Conservation (phyloP, 2,797 vertebrate species). For the Calcarius lapponicus region DNA sequence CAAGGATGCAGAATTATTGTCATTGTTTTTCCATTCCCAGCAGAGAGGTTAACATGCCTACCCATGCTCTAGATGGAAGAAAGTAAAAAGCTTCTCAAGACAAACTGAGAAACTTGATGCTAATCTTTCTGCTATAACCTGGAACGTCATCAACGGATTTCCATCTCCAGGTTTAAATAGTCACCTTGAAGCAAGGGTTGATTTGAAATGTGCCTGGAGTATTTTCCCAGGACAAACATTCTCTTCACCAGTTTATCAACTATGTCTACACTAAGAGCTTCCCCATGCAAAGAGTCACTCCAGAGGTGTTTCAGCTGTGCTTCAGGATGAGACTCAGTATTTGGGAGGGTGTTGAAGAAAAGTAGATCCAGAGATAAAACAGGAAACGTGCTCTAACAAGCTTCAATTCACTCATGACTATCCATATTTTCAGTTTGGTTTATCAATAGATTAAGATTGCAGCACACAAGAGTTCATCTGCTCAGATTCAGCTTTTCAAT, state of each 20-base stretch:
- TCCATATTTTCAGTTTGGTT: neutral
- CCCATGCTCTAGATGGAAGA: neutral
- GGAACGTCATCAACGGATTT: neutral
- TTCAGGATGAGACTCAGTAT: neutral
- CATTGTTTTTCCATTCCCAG: neutral
- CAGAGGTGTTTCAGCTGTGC: neutral
- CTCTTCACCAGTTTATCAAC: neutral
- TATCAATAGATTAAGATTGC: neutral
- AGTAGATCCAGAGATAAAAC: neutral
- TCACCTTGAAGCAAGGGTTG: neutral
- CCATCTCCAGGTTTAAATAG: neutral
- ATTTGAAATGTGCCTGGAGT: neutral
- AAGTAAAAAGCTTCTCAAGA: neutral
- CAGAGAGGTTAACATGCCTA: neutral
- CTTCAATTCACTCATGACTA: neutral
- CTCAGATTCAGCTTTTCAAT: neutral
- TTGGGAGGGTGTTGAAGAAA: neutral
- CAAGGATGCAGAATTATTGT: neutral
- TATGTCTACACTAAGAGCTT: neutral
- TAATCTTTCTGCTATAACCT: neutral
- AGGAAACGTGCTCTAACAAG: neutral
- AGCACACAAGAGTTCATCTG: neutral
- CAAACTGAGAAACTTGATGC: neutral
- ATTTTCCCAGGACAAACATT: neutral
- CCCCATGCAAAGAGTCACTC: no score